Base-by-base conservation (phyloP, 2,888 invertebrate genomes). In the Drosophila kanekoi region DNA sequence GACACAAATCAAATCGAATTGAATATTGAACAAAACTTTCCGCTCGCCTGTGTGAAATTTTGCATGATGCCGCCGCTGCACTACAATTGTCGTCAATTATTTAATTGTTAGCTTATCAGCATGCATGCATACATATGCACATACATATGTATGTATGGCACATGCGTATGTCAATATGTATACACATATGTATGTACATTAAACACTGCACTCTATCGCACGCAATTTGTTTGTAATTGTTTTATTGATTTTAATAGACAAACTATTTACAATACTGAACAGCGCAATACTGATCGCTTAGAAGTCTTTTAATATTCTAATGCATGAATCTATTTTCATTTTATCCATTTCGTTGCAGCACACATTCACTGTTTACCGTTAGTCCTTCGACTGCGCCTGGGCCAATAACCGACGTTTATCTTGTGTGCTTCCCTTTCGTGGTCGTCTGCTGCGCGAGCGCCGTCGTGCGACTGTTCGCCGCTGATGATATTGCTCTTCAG, bases 11-110 rank as follows among this genome's bases (percentile, higher is more conserved):
- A 61, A 76, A 84, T 72, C 71, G 65, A 74, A 77, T 74, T 66
- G 71, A 74, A 77, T 62, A 77, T 69, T 68, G 59, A 64, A 68
- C 45, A 75, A 88, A 84, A 84, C 83, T 84, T 88, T 88, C 88
- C 83, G 82, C 83, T 88, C 45, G 86, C 74, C 80, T 72, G 57
- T 38, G 47, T 58, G 53, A 62, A 72, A 69, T 57, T 68, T 66
- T 41, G 67, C 72, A 80, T 75, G 69, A 43, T 58, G 71, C 66
- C 62, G 63, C 59, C 59, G 64, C 20, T 63, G 83, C 83, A 88
- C 75, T 82, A 82, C 72, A 84, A 88, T 84, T 84, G 88, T 62
- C 49, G 52, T 68, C 83, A 88, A 84, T 88, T 88, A 28, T 28
- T 28, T 28, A 86, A 85, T 71, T 69, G 69, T 51, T 85, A 68